A percentile compares a stretch with the other conserved stretches of the same genome.
Evolutionary conservation across 2,888 invertebrate genomes (phyloP).

Genomic region (Bombylius discolor): DNA sequence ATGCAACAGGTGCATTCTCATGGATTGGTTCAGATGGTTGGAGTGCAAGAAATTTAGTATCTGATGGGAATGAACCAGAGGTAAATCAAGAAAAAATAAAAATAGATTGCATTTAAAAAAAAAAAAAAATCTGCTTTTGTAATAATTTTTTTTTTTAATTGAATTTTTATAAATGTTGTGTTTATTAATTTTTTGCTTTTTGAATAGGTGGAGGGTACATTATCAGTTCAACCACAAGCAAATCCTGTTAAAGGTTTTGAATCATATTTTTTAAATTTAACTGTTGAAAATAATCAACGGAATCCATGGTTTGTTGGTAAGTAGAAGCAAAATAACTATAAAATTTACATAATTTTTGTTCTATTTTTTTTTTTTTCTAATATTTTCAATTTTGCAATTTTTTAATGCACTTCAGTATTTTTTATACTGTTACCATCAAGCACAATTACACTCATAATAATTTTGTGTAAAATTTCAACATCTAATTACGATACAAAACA

Average conservation of each 20-base stretch:
- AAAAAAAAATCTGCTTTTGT: no score
- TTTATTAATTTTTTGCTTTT: background rate
- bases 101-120: background rate
- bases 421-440: no score
- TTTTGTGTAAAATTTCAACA: no score
- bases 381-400: no score
- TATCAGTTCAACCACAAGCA: slow-evolving; percentile 89
- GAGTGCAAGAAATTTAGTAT: slow-evolving; percentile 78
- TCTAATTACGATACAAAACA: no score
- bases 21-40: slow-evolving; percentile 97
- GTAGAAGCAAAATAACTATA: slow-evolving; percentile 24
- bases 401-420: no score
- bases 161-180: background rate
- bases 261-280: slow-evolving; percentile 71
- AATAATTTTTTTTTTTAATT: background rate
- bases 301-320: slow-evolving; percentile 95
- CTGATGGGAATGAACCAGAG: slow-evolving; percentile 77
- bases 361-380: no score
- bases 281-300: slow-evolving; percentile 72
- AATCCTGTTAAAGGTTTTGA: slow-evolving; percentile 79
- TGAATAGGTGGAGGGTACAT: slow-evolving; percentile 66
- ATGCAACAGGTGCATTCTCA: slow-evolving; percentile 79
- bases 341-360: no score
- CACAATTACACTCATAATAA: no score
- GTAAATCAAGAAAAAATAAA: slow-evolving; percentile 28